These are phyloP conservation scores for Thalassoma bifasciatum DNA, from an alignment of 2,113 vertebrate genomes.

Conservation along the genomic window DNA sequence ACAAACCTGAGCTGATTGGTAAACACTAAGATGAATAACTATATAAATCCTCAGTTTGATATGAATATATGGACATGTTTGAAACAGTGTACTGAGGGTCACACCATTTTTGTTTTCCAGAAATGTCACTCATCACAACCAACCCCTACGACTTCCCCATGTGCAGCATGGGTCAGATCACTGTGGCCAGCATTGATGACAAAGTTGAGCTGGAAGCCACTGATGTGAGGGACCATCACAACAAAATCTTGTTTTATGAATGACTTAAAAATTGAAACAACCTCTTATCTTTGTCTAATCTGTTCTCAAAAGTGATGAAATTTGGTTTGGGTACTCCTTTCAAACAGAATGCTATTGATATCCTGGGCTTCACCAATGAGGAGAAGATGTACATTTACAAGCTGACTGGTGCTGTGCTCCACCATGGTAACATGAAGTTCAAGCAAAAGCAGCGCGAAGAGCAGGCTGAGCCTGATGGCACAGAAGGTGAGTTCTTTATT, in stretches of 20 bases:
- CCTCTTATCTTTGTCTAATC: neutral
- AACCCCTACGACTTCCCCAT: conserved; percentile 76
- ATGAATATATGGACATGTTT: too few species aligned
- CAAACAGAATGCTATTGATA: conserved; percentile 78
- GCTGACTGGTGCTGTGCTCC: conserved; percentile 76
- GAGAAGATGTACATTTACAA: conserved; percentile 80
- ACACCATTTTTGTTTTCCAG: conserved; percentile 7
- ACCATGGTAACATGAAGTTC: conserved; percentile 66
- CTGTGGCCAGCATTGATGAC: conserved; percentile 75
- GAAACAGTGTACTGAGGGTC: neutral
- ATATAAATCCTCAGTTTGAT: neutral
- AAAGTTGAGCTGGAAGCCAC: conserved; percentile 75
- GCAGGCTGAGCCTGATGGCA: conserved; percentile 77
- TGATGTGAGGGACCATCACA: conserved; percentile 53
- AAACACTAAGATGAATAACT: neutral
- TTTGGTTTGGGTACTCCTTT: neutral
- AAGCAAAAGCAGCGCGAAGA: conserved; percentile 81
- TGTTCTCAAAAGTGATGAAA: neutral
- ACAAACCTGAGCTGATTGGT: conserved; percentile 72
- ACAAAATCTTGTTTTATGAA: too few species aligned
- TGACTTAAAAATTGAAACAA: neutral
- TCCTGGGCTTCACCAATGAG: conserved; percentile 74
- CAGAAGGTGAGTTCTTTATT: conserved; percentile 75
- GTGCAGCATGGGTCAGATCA: conserved; percentile 71
- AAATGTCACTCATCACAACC: conserved; percentile 64